These are phyloP conservation scores for Argyra leucocephala DNA, from an alignment of 2,888 invertebrate genomes.

Conservation along the genomic window DNA sequence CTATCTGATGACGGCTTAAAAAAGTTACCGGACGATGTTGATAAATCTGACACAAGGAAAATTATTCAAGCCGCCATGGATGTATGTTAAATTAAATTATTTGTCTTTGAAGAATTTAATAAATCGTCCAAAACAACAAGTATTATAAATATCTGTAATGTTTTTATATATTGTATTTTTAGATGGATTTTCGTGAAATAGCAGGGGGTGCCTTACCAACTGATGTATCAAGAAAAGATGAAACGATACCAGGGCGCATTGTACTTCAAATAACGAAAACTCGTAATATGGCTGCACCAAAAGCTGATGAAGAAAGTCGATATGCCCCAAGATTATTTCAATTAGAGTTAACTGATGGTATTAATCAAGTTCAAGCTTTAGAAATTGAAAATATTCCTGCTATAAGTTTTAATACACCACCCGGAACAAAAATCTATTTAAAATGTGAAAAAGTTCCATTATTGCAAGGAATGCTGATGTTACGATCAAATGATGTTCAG, in stretches of 20 bases:
- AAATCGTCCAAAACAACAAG: too few relatives aligned
- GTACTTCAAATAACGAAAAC: constrained; percentile 82
- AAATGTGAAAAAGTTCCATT: constrained; percentile 49
- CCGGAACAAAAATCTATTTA: constrained; percentile 71
- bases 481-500: constrained; percentile 57
- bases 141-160: background rate
- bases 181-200: constrained; percentile 66
- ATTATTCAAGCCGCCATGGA: constrained; percentile 59
- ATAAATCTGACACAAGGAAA: constrained; percentile 53
- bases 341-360: constrained; percentile 76
- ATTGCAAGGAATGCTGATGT: constrained; percentile 63
- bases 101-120: background rate
- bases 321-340: constrained; percentile 76
- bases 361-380: constrained; percentile 63
- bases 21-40: constrained; percentile 55
- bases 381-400: constrained; percentile 63
- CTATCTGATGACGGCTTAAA: constrained; percentile 62
- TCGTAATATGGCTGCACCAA: constrained; percentile 81
- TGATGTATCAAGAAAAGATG: constrained; percentile 52
- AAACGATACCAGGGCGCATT: constrained; percentile 48
- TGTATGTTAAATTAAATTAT: constrained; percentile 47
- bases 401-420: constrained; percentile 73
- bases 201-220: constrained; percentile 65
- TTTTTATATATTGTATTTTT: constrained; percentile 7
- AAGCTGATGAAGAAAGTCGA: constrained; percentile 76